Conservation (phyloP, 1,140 invertebrate species). For the Cyrtorhinus lividipennis region DNA sequence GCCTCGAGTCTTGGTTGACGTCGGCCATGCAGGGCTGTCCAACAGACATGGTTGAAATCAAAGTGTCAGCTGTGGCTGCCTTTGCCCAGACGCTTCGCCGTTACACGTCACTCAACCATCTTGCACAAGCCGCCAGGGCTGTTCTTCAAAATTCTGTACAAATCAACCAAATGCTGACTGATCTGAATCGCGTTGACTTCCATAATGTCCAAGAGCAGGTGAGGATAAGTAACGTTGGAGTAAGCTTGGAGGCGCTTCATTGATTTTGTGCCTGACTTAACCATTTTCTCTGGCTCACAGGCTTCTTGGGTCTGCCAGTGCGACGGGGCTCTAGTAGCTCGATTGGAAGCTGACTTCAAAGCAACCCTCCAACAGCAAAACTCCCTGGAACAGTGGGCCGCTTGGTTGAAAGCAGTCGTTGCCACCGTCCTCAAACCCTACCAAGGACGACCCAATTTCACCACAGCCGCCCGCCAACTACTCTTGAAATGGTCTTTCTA, state of each 20-base stretch:
- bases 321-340: constrained; percentile 68
- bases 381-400: constrained; percentile 90
- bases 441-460: constrained; percentile 68
- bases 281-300: no score
- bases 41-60: constrained; percentile 65
- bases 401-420: constrained; percentile 88
- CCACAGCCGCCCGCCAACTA: constrained; percentile 85
- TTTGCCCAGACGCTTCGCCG: constrained; percentile 87
- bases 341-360: constrained; percentile 88
- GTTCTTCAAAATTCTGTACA: constrained; percentile 91
- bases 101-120: constrained; percentile 96
- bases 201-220: constrained; percentile 83
- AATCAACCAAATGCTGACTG: constrained; percentile 92
- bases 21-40: constrained; percentile 77
- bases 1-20: constrained; percentile 73
- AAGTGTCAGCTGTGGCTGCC: constrained; percentile 73
- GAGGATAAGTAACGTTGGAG: no score
- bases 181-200: constrained; percentile 94
- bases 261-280: no score
- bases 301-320: constrained; percentile 97
- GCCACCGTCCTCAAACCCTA: constrained; percentile 75
- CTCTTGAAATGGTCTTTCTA: constrained; percentile 99
- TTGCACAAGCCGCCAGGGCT: constrained; percentile 88
- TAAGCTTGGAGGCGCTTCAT: no score
- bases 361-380: constrained; percentile 81